phyloP scores from a whole-genome alignment of 2,113 vertebrate species.

The Bombycilla garrulus region DNA sequence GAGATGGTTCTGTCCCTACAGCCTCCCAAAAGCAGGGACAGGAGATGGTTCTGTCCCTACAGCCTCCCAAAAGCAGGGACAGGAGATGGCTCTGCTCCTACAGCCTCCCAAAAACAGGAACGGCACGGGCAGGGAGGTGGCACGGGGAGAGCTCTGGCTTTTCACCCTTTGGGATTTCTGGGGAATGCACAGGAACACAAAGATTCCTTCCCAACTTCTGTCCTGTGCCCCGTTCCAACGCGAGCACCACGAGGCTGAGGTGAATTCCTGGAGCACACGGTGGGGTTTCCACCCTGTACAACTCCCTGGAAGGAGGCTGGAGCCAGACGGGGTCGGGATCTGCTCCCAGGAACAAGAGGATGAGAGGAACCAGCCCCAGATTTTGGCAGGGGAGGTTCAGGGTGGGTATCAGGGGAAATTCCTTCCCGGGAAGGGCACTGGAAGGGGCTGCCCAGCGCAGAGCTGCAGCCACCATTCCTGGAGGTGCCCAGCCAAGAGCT shows the following conservation, averaged over 20 bases:
- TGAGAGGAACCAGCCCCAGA: not conserved
- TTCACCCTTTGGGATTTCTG: not conserved
- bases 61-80: too few species aligned
- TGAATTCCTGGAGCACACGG: not conserved
- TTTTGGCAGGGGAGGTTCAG: not conserved
- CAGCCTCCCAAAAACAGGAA: too few species aligned
- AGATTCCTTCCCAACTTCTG: not conserved
- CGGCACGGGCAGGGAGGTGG: not conserved
- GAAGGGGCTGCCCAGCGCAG: not conserved
- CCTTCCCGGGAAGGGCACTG: not conserved
- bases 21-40: too few species aligned
- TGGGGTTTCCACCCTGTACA: not conserved
- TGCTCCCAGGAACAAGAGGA: not conserved
- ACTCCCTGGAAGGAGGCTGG: not conserved
- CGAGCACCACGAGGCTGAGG: rapidly evolving
- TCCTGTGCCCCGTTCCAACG: not conserved
- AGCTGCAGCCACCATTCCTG: not conserved
- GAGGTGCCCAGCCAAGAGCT: not conserved
- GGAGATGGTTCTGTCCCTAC: too few species aligned
- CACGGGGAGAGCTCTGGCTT: rapidly evolving
- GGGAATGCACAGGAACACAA: rapidly evolving
- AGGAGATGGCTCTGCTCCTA: too few species aligned
- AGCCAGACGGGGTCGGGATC: not conserved
- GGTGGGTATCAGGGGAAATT: not conserved
- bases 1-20: too few species aligned